Evolutionary conservation across 2,797 vertebrate genomes (phyloP).

Genomic region (Esox masquinongy): DNA sequence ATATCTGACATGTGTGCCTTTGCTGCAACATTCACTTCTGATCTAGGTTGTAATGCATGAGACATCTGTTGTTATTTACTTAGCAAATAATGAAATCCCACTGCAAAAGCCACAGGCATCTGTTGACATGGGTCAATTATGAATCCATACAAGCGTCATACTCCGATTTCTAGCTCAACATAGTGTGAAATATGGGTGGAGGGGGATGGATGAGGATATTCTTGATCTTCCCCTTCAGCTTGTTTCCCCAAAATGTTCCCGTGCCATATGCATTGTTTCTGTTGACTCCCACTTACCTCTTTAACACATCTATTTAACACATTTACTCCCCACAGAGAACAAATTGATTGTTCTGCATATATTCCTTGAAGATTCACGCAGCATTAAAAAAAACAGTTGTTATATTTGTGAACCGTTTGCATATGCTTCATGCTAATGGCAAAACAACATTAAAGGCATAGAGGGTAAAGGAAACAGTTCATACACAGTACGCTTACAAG

Average conservation of each 20-base stretch:
- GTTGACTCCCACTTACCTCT: too few relatives aligned
- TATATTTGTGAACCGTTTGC: background rate
- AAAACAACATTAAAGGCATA: background rate
- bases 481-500: background rate
- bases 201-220: too few relatives aligned
- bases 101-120: conserved; percentile 15
- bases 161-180: too few relatives aligned
- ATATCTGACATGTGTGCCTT: conserved; percentile 20
- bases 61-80: conserved; percentile 18
- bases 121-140: conserved; percentile 26
- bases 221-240: too few relatives aligned
- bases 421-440: background rate
- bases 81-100: conserved; percentile 30
- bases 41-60: conserved; percentile 5
- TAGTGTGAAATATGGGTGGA: too few relatives aligned
- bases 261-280: too few relatives aligned
- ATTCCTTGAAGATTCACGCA: background rate
- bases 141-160: background rate
- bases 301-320: background rate
- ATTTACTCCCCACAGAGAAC: background rate
- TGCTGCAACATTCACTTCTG: background rate
- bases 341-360: background rate
- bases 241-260: too few relatives aligned
- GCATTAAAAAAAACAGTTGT: background rate
- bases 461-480: background rate